Conservation (phyloP, 2,888 invertebrate genomes). For the Linnaemya vulpina region DNA sequence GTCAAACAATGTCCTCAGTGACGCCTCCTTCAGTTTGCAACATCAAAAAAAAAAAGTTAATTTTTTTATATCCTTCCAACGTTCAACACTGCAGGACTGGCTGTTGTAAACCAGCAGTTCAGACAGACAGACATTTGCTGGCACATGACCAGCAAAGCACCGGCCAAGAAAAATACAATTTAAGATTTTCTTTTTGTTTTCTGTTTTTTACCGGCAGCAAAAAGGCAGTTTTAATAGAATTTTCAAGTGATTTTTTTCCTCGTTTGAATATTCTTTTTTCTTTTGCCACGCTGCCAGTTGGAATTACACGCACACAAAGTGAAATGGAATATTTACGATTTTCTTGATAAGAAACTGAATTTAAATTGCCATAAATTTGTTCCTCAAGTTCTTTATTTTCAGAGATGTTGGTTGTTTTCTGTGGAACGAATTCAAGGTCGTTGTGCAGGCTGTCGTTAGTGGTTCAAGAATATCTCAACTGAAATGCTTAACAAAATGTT, state of each 20-base stretch:
- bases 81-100: not conserved
- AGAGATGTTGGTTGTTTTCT: not conserved
- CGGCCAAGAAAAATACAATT: slow-evolving; percentile 23
- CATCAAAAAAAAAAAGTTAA: not conserved
- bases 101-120: not conserved
- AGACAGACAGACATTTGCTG: not conserved
- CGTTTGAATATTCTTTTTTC: not conserved
- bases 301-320: slow-evolving; percentile 1
- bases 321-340: slow-evolving; percentile 12
- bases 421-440: slow-evolving; percentile 28
- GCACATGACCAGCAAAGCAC: not conserved
- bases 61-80: not conserved
- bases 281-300: not conserved
- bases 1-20: not conserved
- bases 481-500: slow-evolving; percentile 4
- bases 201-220: slow-evolving; percentile 18
- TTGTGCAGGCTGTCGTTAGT: slow-evolving; percentile 19
- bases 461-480: not conserved
- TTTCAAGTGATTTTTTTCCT: not conserved
- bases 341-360: slow-evolving; percentile 14
- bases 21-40: not conserved
- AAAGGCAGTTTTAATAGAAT: slow-evolving; percentile 40
- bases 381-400: slow-evolving; percentile 10
- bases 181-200: slow-evolving; percentile 4
- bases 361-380: slow-evolving; percentile 27